Evolutionary conservation across 2,113 vertebrate species (phyloP), one percentile per base, ranked within the genome.

Genomic region (Sciurus niger): DNA sequence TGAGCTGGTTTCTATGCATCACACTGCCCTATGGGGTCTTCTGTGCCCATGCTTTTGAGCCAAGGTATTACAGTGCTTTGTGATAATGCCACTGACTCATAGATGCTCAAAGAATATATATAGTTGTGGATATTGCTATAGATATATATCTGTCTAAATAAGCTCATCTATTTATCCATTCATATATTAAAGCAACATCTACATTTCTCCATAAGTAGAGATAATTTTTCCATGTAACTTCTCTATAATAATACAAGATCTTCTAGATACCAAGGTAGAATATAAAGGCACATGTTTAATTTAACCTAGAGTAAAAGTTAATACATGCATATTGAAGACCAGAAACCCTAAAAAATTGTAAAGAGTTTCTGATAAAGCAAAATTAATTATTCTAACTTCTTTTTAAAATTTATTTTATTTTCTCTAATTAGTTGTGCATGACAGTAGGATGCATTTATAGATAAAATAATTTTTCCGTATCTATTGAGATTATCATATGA

Each of bases 191-290:
- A 80, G 25, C 67, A 84, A 30, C 25, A 79, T 20, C 48, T 84
- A 58, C 40, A 74, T 48, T 84, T 68, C 32, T 30, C 40, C 22
- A n/a, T 40, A 65, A 25, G 10, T 46, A 24, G 30, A 30, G 68
- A 24, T 24, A 20, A 60, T 4, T 60, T 60, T 60, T 60, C 58
- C 24, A 87, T 89, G 93, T 93, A 92, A 95, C n/a, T 73, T 86
- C 32, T 73, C 53, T 58, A 7, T 63, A 85, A 8, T 90, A 12
- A 84, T 92, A 94, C 2, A 89, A 34, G 65, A 18, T 87, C 34
- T 92, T 53, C 68, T 95, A 87, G 67, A 20, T 76, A 55, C 34
- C 4, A 40, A 40, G 40, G 40, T 40, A 40, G 40, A 40, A 40
- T 40, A 40, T 40, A 40, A 40, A 40, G 40, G 40, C 40, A 40